Evolutionary conservation across 2,888 invertebrate genomes (phyloP).

Genomic region (Epirrhoe tristata): DNA sequence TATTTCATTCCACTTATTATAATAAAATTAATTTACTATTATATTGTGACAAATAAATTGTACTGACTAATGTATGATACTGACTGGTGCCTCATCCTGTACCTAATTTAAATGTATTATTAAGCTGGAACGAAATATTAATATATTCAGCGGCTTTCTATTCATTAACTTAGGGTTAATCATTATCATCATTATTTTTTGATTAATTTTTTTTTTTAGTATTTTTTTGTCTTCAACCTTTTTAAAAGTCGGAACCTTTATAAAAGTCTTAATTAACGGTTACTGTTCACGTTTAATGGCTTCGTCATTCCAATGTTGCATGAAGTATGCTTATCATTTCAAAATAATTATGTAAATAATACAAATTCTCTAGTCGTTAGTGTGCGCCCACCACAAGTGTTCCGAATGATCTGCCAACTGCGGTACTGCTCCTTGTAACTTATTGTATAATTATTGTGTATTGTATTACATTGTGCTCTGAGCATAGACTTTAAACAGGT

Average conservation of each 20-base stretch:
- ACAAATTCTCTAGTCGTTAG: slow-evolving; percentile 45
- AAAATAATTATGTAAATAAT: slow-evolving; percentile 1
- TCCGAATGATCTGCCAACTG: slow-evolving; percentile 59
- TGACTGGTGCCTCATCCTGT: slow-evolving; percentile 16
- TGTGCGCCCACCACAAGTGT: slow-evolving; percentile 52
- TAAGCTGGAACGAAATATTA: background rate
- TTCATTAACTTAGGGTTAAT: background rate
- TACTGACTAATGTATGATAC: slow-evolving; percentile 15
- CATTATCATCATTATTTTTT: background rate
- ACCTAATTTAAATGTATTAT: too few species aligned
- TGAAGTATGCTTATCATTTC: background rate
- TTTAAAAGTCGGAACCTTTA: too few species aligned
- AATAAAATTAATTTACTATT: background rate
- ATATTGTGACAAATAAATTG: slow-evolving; percentile 3
- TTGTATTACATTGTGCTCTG: slow-evolving; percentile 38
- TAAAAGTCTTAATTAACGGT: too few species aligned
- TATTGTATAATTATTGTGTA: slow-evolving; percentile 59
- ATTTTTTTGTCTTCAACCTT: too few species aligned
- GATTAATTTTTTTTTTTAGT: background rate
- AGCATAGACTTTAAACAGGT: slow-evolving; percentile 33
- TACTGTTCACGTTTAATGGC: too few species aligned
- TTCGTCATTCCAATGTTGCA: background rate
- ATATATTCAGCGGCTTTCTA: background rate
- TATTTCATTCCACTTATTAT: slow-evolving; percentile 18
- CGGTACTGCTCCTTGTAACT: slow-evolving; percentile 47